phyloP scores from a whole-genome alignment of 2,888 invertebrate genomes.

The Capitulum mitella region DNA sequence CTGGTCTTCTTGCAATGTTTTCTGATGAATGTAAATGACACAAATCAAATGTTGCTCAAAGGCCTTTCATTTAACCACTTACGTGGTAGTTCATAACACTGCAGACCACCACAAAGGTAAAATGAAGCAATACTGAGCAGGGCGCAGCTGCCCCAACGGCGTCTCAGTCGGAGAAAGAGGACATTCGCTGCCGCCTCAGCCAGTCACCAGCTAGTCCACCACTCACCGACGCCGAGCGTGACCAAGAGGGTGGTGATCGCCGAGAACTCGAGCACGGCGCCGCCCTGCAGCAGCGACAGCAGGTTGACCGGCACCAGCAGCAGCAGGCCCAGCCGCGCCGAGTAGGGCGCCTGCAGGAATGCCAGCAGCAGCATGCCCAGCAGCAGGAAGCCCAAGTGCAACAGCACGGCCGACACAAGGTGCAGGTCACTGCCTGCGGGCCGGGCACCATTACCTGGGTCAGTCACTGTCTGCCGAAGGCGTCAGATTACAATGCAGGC shows the following conservation, averaged over 20 bases:
- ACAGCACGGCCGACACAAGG: constrained; percentile 28
- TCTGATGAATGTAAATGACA: no score
- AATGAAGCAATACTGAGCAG: no score
- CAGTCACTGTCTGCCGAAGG: no score
- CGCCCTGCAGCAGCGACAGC: constrained; percentile 27
- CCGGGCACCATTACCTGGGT: no score
- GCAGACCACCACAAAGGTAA: not conserved
- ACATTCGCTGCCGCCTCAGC: not conserved
- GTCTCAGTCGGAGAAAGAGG: not conserved
- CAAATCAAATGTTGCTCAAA: no score
- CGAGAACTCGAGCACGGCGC: constrained; percentile 16
- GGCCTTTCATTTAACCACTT: not conserved
- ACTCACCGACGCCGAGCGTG: not conserved
- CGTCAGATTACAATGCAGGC: no score
- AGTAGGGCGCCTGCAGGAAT: constrained; percentile 30
- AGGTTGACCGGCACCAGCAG: constrained; percentile 29
- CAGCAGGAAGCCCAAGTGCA: constrained; percentile 33
- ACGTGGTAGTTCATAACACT: not conserved
- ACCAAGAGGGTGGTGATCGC: not conserved
- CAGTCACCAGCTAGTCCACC: not conserved
- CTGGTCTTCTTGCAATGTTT: no score
- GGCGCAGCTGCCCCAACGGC: not conserved
- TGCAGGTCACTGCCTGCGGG: constrained; percentile 32
- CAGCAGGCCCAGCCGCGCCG: constrained; percentile 27
- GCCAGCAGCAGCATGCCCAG: constrained; percentile 33